These are phyloP conservation scores for Branchinecta sandiegonensis DNA, from an alignment of 2,888 invertebrate genomes.

Conservation along the genomic window DNA sequence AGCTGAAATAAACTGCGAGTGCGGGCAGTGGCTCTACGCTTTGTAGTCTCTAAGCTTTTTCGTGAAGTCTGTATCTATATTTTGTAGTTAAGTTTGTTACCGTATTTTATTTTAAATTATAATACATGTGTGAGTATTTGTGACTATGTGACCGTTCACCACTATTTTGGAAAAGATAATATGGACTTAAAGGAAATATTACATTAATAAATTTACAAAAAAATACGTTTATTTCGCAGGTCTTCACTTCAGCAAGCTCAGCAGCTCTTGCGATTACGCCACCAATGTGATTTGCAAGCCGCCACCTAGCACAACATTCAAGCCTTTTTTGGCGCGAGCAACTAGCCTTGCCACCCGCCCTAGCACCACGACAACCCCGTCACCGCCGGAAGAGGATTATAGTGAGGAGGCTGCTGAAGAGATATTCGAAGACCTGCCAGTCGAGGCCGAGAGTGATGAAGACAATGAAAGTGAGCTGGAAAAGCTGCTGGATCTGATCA, in stretches of 20 bases:
- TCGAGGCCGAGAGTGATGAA: constrained; percentile 29
- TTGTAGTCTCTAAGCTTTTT: no score
- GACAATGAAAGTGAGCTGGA: constrained; percentile 31
- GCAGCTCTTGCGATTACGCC: constrained; percentile 81
- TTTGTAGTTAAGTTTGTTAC: no score
- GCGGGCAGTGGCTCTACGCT: no score
- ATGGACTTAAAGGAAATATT: background rate
- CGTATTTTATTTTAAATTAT: no score
- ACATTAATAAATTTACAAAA: background rate
- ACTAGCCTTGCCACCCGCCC: constrained; percentile 33
- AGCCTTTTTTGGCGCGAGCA: constrained; percentile 18
- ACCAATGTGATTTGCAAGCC: constrained; percentile 50
- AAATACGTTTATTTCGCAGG: constrained; percentile 39
- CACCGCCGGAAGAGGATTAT: constrained; percentile 32
- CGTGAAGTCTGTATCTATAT: no score
- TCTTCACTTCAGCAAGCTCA: constrained; percentile 73
- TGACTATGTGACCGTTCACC: no score
- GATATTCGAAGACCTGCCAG: constrained; percentile 25
- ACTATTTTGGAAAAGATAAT: no score
- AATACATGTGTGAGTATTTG: no score
- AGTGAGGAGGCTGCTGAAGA: constrained; percentile 33
- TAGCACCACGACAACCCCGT: constrained; percentile 37
- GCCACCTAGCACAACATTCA: constrained; percentile 34
- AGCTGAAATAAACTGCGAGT: no score
- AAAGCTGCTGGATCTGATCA: constrained; percentile 61